Base-by-base conservation (phyloP, 1,140 invertebrate species). In the Ceratoteleas bidentatus region DNA sequence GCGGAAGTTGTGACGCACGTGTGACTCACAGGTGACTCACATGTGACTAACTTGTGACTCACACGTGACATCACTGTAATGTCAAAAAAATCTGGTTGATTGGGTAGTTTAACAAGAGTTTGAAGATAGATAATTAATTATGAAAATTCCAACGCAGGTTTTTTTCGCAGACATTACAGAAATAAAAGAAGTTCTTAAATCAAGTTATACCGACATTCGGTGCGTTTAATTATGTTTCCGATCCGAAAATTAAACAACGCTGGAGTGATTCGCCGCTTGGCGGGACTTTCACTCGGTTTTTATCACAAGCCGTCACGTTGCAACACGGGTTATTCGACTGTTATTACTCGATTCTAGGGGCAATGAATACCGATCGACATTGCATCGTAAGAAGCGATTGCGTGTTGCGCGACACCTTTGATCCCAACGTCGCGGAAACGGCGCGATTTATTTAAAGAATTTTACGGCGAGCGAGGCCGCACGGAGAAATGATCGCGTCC, bases 231-330 rank as follows among this genome's bases (percentile, higher is more conserved):
- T n/a, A n/a, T n/a, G n/a, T n/a, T n/a, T n/a, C n/a, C n/a, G n/a
- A n/a, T n/a, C n/a, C 65, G 24, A 68, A 68, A 47, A 57, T 32
- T 52, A 60, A 69, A 15, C 13, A 69, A 24, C 56, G 54, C 38
- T 40, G 34, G 50, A 58, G 43, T 69, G 50, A 69, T 58, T 69
- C 32, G 14, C 56, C 34, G 33, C 62, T 24, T 11, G 52, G 34
- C 43, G 16, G 6, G 15, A 60, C 68, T 70, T 70, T 60, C 47
- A 60, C 65, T 72, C 52, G 47, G 62, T 62, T 61, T 72, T 72
- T 47, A 68, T 36, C 40, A 49, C 50, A 57, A 38, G 11, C 53
- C n/a, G 15, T 40, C 11, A 2, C 34, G 45, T 60, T 70, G 56
- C 66, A 52, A 70, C 43, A 60, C 45, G n/a, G n/a, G 56, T 70